Base-by-base conservation (phyloP, 2,113 vertebrate genomes). In the Nerophis lumbriciformis region DNA sequence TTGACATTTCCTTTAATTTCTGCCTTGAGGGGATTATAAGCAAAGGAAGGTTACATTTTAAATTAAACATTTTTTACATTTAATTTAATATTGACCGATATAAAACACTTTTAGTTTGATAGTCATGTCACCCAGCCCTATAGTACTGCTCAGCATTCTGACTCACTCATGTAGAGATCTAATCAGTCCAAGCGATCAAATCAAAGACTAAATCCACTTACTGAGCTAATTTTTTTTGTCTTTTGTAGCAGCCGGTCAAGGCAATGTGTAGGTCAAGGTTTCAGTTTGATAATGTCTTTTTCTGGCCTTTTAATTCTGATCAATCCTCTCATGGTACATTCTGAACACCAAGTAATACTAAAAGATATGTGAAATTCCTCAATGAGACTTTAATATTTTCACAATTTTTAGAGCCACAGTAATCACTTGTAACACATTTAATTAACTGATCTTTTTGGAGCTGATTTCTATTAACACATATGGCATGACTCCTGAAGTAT, bases 181-280 rank as follows among this genome's bases (percentile, higher is more conserved):
- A 76, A 86, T 86, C 80, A 59, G 53, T 42, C 39, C 21, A 16
- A 61, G 65, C 78, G 50, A 66, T 80, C 75, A 65, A 78, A 80
- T 81, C 68, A 69, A 57, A 71, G 39, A 62, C 36, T 47, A 0
- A 47, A 51, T 69, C 67, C 69, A 62, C 59, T 68, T 53, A 58
- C 63, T 2, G 4, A 61, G 39, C 57, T 51, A 61, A 65, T 74
- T 75, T 71, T 71, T 57, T 39, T 37, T 68, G 37, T 55, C 53
- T 67, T 61, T 50, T 68, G 74, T 55, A 68, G 59, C 49, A 42
- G 62, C 61, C 16, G 45, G 63, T 68, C 52, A 14, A 55, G 54
- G 44, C 69, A 80, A 76, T 77, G 62, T 69, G 49, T n/a, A 48
- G 73, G 65, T 71, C 80, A 79, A 61, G 75, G 73, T 73, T 76